Evolutionary conservation across 2,888 invertebrate species (phyloP).

Genomic region (Trissolcus japonicus): DNA sequence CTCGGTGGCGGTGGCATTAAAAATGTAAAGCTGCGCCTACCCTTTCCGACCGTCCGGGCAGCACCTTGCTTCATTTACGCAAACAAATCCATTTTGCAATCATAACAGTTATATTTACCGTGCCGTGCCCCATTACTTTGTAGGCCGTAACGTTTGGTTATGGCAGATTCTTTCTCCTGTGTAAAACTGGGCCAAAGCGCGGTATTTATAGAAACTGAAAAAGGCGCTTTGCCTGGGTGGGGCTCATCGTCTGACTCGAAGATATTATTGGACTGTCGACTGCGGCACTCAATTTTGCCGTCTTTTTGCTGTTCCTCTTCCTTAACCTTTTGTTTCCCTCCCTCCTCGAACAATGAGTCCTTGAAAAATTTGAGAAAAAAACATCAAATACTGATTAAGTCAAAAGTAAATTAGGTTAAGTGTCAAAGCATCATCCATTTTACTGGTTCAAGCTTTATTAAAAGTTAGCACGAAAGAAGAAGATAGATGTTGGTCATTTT

Average conservation of each 20-base stretch:
- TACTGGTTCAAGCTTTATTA: too few species aligned
- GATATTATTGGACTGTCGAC: conserved; percentile 51
- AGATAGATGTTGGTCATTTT: too few species aligned
- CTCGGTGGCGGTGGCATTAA: background rate
- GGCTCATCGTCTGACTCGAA: conserved; percentile 55
- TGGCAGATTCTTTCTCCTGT: conserved; percentile 46
- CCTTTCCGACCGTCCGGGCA: conserved; percentile 10
- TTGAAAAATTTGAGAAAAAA: too few species aligned
- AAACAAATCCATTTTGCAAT: conserved; percentile 52
- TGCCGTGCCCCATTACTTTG: conserved; percentile 44
- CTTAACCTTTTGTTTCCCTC: too few species aligned
- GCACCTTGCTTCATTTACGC: conserved; percentile 45
- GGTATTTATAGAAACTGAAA: conserved; percentile 71
- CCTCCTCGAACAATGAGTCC: background rate
- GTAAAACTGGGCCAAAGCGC: conserved; percentile 68
- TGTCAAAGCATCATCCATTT: background rate
- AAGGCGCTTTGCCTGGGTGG: conserved; percentile 63
- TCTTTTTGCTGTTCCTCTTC: conserved; percentile 15
- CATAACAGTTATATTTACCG: conserved; percentile 53
- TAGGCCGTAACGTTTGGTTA: conserved; percentile 43
- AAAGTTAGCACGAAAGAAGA: too few species aligned
- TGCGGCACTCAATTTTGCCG: conserved; percentile 9
- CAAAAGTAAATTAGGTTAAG: conserved; percentile 22
- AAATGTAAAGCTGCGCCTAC: background rate
- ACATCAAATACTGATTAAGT: too few species aligned